A percentile compares a stretch with the other conserved stretches of the same genome.
These are phyloP conservation scores for Aporophyla nigra DNA, from an alignment of 2,888 invertebrate species.

Conservation along the genomic window DNA sequence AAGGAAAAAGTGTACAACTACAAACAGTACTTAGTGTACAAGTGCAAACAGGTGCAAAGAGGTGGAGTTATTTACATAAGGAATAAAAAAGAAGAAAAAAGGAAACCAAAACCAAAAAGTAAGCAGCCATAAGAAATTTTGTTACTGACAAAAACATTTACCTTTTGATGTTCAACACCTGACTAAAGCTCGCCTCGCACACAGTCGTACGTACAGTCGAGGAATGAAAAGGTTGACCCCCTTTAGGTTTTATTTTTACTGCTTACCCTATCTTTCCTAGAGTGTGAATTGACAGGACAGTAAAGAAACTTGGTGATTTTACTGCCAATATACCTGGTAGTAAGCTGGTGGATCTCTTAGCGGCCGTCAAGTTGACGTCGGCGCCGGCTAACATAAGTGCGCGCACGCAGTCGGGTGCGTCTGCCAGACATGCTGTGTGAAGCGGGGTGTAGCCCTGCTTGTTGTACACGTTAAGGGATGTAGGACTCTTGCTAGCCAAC, in stretches of 20 bases:
- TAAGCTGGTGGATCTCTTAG: conserved; percentile 79
- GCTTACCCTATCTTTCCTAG: neutral
- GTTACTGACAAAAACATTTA: conserved; percentile 4
- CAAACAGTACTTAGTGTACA: neutral
- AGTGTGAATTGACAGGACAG: neutral
- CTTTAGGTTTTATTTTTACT: too few relatives aligned
- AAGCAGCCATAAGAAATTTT: conserved; percentile 22
- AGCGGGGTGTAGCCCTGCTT: conserved; percentile 95
- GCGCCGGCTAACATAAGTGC: conserved; percentile 96
- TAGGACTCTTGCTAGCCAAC: conserved; percentile 78
- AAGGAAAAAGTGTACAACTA: conserved; percentile 14
- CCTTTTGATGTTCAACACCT: conserved; percentile 16
- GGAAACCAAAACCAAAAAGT: conserved; percentile 16
- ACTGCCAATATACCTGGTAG: conserved; percentile 76
- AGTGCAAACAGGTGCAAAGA: neutral
- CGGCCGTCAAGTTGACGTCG: conserved; percentile 95
- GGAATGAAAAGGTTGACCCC: neutral
- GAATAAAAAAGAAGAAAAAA: neutral
- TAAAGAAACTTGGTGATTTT: neutral
- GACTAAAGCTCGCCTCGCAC: neutral
- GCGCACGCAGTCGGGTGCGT: conserved; percentile 97
- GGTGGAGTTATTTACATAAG: conserved; percentile 2
- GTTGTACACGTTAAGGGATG: conserved; percentile 93
- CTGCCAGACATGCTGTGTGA: conserved; percentile 95
- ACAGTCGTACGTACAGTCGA: neutral